Evolutionary conservation across 2,113 vertebrate genomes (phyloP).

Genomic region (Haemorhous mexicanus): DNA sequence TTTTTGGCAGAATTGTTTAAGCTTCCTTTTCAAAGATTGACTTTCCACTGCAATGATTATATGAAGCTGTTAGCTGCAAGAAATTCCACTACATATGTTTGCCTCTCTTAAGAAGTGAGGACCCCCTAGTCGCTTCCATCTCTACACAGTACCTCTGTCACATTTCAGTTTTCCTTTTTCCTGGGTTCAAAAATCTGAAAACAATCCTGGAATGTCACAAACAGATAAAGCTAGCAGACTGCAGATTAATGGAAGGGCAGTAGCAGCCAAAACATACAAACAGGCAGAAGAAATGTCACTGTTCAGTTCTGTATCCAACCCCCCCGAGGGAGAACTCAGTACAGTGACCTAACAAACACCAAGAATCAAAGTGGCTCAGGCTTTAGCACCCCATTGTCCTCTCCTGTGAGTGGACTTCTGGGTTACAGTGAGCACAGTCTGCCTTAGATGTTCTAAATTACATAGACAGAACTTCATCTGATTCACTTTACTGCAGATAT

Average conservation of each 20-base stretch:
- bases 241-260: background rate
- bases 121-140: background rate
- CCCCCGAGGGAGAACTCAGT: background rate
- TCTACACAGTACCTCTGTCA: background rate
- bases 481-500: background rate
- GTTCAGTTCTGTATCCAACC: background rate
- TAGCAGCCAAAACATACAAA: conserved; percentile 18
- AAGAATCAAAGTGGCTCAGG: background rate
- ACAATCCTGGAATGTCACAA: background rate
- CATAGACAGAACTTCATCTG: background rate
- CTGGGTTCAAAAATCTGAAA: background rate
- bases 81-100: background rate
- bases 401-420: background rate
- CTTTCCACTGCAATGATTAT: background rate
- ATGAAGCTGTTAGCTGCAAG: background rate
- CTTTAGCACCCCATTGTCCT: background rate
- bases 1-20: conserved; percentile 46
- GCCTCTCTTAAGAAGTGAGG: background rate
- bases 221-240: background rate
- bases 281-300: background rate
- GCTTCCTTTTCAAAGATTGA: background rate
- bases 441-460: background rate
- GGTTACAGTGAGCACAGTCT: background rate
- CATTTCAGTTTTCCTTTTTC: background rate
- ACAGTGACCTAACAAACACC: background rate